phyloP scores from a whole-genome alignment of 37 sponge, comb jelly and placozoan genomes.

The Bolinopsis microptera region DNA sequence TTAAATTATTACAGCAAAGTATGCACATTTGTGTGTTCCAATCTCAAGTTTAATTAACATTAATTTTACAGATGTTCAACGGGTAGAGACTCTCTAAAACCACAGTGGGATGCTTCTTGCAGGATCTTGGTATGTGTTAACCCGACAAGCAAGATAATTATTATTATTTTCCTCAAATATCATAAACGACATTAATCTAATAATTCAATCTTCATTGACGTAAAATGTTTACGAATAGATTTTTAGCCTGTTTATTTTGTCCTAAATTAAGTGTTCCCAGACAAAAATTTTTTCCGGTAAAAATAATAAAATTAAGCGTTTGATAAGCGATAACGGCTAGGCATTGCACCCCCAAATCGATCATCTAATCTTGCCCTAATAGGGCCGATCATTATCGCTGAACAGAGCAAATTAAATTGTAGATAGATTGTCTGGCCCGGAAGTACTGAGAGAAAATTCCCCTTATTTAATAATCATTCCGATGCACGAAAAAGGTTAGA shows the following conservation, averaged over 20 bases:
- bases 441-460: neutral
- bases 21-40: no score
- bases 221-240: no score
- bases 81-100: neutral
- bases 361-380: neutral
- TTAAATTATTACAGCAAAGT: no score
- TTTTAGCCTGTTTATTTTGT: neutral
- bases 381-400: neutral
- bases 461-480: neutral
- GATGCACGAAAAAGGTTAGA: neutral
- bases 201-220: neutral
- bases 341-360: neutral
- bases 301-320: neutral
- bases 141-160: neutral
- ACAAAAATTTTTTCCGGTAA: neutral
- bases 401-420: neutral
- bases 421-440: neutral
- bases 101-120: neutral
- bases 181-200: neutral
- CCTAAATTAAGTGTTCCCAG: neutral
- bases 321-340: neutral
- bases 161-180: neutral
- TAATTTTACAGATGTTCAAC: conserved; percentile 40
- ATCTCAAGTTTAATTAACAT: no score
- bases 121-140: neutral